Evolutionary conservation across 2,888 invertebrate genomes (phyloP).

Genomic region (Stegana nigrithorax): DNA sequence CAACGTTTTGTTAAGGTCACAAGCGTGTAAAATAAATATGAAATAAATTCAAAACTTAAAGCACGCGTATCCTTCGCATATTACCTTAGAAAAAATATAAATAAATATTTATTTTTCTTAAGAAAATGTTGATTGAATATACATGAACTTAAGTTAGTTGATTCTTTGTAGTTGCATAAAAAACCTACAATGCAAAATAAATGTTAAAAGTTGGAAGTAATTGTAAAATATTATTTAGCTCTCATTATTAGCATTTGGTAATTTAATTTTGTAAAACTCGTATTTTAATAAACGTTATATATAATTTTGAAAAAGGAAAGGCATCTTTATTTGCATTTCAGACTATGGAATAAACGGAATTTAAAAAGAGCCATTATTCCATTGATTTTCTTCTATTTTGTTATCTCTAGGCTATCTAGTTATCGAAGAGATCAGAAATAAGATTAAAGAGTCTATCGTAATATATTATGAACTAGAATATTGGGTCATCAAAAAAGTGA

Average conservation of each 20-base stretch:
- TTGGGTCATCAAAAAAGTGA: too few species aligned
- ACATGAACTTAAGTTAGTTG: not conserved
- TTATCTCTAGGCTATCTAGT: too few species aligned
- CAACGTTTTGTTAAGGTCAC: not conserved
- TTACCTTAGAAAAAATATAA: too few species aligned
- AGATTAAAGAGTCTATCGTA: too few species aligned
- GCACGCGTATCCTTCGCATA: not conserved
- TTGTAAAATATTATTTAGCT: not conserved
- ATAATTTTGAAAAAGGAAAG: not conserved
- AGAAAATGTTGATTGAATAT: not conserved
- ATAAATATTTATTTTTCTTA: not conserved
- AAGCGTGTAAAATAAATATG: not conserved
- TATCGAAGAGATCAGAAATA: not conserved
- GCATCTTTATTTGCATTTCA: too few species aligned
- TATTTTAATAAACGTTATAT: slow-evolving; percentile 1
- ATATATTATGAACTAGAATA: too few species aligned
- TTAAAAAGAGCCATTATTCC: too few species aligned
- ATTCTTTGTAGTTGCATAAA: not conserved
- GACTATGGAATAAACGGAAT: too few species aligned
- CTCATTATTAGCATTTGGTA: not conserved
- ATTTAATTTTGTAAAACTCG: not conserved
- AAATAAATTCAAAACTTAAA: not conserved
- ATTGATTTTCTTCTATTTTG: too few species aligned
- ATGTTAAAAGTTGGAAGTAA: not conserved
- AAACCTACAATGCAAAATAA: not conserved